Conservation (phyloP, 2,113 vertebrate species). For the Pongo abelii region DNA sequence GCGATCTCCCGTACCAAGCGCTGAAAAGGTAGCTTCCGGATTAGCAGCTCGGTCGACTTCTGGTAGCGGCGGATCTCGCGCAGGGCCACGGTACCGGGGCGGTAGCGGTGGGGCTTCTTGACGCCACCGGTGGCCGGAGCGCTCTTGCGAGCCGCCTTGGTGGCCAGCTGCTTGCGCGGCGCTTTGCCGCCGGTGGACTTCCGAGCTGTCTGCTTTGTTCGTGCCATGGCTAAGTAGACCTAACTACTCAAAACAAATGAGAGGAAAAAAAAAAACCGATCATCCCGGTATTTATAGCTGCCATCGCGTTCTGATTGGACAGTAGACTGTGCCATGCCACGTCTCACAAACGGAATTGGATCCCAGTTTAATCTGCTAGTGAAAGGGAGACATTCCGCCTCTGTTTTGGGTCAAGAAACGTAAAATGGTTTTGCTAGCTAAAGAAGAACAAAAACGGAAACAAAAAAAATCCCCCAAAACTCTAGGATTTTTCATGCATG, state of each 20-base stretch:
- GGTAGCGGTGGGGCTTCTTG: conserved; percentile 37
- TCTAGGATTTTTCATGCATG: background rate
- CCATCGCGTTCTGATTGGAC: conserved; percentile 30
- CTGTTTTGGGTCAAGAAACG: too few relatives aligned
- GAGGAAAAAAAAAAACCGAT: accelerated
- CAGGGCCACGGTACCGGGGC: background rate
- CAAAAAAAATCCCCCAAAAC: too few relatives aligned
- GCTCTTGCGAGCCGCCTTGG: conserved; percentile 30
- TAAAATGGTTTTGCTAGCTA: background rate
- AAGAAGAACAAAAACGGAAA: background rate
- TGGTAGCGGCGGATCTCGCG: conserved; percentile 83
- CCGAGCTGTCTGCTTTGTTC: conserved; percentile 83
- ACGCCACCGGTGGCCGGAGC: conserved; percentile 34
- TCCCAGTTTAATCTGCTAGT: background rate
- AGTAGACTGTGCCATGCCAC: accelerated
- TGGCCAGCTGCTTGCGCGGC: conserved; percentile 77
- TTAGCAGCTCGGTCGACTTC: conserved; percentile 78
- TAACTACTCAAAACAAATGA: accelerated
- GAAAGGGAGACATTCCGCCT: background rate
- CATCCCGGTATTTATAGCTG: background rate
- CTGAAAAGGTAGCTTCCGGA: conserved; percentile 52
- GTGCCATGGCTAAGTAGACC: accelerated
- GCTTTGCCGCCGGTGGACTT: conserved; percentile 90
- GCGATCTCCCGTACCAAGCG: conserved; percentile 56
- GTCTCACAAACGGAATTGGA: background rate